These are phyloP conservation scores for Polyommatus iphigenia DNA, from an alignment of 2,888 invertebrate genomes.

Conservation along the genomic window DNA sequence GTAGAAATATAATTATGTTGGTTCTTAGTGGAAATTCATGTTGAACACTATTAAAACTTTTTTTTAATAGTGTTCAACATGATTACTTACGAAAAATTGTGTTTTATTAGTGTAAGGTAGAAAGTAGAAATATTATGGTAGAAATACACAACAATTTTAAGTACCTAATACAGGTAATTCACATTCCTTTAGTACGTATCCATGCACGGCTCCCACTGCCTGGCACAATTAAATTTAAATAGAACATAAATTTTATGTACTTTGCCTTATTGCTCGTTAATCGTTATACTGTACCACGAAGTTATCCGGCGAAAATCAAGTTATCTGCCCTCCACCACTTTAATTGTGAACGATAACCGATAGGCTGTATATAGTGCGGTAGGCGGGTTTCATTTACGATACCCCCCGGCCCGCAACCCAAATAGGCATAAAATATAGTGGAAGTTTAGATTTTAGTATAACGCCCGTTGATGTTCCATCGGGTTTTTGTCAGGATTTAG, in stretches of 20 bases:
- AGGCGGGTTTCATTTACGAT: conserved; percentile 31
- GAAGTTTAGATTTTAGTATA: conserved; percentile 32
- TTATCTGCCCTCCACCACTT: neutral
- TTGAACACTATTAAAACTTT: too few species aligned
- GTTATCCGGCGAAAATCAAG: conserved; percentile 9
- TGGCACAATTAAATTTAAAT: neutral
- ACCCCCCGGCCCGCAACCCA: conserved; percentile 28
- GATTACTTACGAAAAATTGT: too few species aligned
- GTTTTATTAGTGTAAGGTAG: too few species aligned
- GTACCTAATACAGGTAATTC: neutral
- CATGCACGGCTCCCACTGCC: neutral
- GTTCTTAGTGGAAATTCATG: too few species aligned
- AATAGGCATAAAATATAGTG: conserved; percentile 30
- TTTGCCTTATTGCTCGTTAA: conserved; percentile 2
- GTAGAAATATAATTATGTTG: too few species aligned
- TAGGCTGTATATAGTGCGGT: conserved; percentile 15
- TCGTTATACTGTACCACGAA: neutral
- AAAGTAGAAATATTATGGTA: too few species aligned
- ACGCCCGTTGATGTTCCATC: neutral
- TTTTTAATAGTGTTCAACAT: too few species aligned
- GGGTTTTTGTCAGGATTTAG: neutral
- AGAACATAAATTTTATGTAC: neutral
- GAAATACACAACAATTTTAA: neutral
- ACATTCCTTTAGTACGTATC: neutral
- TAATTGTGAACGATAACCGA: conserved; percentile 22